Conservation (phyloP, 2,888 invertebrate species). For the Nasonia oneida region DNA sequence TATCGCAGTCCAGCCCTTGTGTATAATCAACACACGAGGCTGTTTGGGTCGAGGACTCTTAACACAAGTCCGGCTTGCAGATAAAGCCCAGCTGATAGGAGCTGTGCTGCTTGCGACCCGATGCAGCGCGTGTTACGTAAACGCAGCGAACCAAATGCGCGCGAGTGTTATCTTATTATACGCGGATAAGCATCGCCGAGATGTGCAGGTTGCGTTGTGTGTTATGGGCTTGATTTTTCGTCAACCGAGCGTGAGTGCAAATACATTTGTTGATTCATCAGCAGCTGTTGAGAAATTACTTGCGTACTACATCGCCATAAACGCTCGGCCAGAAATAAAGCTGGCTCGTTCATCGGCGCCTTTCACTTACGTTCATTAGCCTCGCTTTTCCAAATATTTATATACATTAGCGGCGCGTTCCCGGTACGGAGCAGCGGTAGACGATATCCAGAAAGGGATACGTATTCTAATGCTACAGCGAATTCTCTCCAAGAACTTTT, state of each 20-base stretch:
- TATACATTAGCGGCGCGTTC: background rate
- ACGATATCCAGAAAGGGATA: background rate
- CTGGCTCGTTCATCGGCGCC: background rate
- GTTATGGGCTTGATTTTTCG: background rate
- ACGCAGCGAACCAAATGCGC: background rate
- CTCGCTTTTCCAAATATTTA: background rate
- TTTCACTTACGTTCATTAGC: background rate
- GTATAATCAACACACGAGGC: background rate
- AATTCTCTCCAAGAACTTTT: background rate
- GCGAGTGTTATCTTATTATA: background rate
- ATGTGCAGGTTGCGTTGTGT: background rate
- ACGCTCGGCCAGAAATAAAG: background rate
- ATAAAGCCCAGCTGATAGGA: background rate
- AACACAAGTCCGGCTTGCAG: background rate
- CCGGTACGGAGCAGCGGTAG: background rate
- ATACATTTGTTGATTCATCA: too few species aligned
- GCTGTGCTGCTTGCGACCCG: background rate
- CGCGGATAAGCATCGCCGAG: background rate
- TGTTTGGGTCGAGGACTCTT: background rate
- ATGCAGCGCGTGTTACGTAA: background rate
- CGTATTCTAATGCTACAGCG: too few species aligned
- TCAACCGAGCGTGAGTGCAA: background rate
- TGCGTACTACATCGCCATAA: background rate
- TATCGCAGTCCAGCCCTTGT: background rate
- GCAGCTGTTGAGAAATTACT: too few species aligned